phyloP scores from a whole-genome alignment of 2,888 invertebrate species.

The Petrolisthes manimaculis region DNA sequence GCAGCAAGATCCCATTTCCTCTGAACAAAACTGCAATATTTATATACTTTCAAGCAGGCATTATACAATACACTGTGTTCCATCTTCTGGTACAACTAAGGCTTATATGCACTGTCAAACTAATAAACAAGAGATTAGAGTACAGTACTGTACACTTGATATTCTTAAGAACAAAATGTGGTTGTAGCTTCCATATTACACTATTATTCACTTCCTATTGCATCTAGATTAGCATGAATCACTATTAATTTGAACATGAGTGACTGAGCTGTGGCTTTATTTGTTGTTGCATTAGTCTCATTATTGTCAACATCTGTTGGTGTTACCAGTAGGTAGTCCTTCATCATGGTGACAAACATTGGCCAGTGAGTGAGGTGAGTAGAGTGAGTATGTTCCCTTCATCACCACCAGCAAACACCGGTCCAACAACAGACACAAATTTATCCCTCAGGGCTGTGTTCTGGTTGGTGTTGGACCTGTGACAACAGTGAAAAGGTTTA shows the following conservation, averaged over 20 bases:
- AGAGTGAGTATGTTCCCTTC: constrained; percentile 55
- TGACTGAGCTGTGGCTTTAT: background rate
- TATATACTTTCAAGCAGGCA: no score
- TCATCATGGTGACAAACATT: constrained; percentile 55
- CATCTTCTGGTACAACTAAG: background rate
- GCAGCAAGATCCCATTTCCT: no score
- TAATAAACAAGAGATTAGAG: background rate
- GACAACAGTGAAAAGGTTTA: background rate
- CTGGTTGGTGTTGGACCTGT: constrained; percentile 34
- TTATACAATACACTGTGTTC: no score
- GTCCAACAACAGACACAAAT: constrained; percentile 54
- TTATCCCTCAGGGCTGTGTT: constrained; percentile 49
- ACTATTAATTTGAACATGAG: background rate
- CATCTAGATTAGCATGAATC: no score
- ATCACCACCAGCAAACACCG: constrained; percentile 55
- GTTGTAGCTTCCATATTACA: no score
- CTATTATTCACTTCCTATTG: no score
- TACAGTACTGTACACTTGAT: no score
- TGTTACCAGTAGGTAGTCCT: constrained; percentile 44
- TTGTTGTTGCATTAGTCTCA: background rate
- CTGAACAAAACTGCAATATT: no score
- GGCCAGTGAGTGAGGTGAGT: constrained; percentile 49
- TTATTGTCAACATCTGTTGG: constrained; percentile 8
- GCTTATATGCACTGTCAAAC: background rate
- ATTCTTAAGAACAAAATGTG: no score